Evolutionary conservation across 2,797 vertebrate genomes (phyloP).

Genomic region (Serranus cabrilla): DNA sequence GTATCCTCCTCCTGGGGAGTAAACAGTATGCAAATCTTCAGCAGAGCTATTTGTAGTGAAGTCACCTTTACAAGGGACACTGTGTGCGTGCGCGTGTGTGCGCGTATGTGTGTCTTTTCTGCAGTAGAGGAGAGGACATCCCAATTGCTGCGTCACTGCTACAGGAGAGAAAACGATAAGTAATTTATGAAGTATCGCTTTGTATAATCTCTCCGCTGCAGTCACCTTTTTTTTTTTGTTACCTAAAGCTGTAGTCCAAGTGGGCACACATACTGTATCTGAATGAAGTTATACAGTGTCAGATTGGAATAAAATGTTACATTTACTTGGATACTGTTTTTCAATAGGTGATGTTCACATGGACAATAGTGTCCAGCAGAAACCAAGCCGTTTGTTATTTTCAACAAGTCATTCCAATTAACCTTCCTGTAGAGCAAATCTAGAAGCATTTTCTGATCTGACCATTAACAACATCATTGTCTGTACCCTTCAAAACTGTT

Average conservation of each 20-base stretch:
- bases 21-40: slow-evolving; percentile 56
- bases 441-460: background rate
- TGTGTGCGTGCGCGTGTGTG: slow-evolving; percentile 6
- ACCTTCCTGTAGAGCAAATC: background rate
- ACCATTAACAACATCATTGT: background rate
- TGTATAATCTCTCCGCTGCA: background rate
- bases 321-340: background rate
- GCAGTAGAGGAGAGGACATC: slow-evolving; percentile 63
- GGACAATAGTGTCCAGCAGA: background rate
- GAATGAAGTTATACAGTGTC: background rate
- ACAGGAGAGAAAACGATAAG: slow-evolving; percentile 38
- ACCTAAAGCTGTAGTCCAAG: background rate
- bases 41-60: slow-evolving; percentile 62
- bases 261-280: background rate
- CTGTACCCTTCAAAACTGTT: too few relatives aligned
- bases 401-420: background rate
- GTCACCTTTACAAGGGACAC: slow-evolving; percentile 66
- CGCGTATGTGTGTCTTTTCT: slow-evolving; percentile 31
- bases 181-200: slow-evolving; percentile 7
- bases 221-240: background rate
- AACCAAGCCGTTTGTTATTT: background rate
- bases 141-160: slow-evolving; percentile 62
- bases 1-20: slow-evolving; percentile 38
- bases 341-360: background rate
- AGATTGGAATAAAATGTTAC: background rate